Evolutionary conservation across 2,888 invertebrate genomes (phyloP).

Genomic region (Tetheella fluctuosa): DNA sequence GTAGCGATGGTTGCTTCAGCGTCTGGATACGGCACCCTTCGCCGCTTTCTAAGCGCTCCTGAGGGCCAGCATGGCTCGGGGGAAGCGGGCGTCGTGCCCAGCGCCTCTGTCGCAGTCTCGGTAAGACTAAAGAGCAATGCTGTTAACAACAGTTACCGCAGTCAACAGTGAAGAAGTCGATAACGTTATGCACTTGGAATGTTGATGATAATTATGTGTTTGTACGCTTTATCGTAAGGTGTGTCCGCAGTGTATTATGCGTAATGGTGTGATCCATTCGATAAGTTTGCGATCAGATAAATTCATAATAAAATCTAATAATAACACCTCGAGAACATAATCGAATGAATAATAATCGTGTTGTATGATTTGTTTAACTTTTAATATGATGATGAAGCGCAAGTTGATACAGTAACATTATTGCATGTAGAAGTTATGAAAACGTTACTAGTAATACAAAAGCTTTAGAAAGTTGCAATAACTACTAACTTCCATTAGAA

Average conservation of each 20-base stretch:
- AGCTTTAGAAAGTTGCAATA: constrained; percentile 62
- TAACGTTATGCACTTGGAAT: constrained; percentile 63
- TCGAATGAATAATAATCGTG: neutral
- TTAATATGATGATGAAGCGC: neutral
- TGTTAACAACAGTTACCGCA: constrained; percentile 24
- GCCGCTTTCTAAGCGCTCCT: constrained; percentile 79
- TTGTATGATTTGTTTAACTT: neutral
- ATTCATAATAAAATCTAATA: constrained; percentile 12
- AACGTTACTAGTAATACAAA: constrained; percentile 27
- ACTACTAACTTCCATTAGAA: constrained; percentile 51
- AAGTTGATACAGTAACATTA: neutral
- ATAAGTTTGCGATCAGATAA: constrained; percentile 44
- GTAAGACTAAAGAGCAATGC: constrained; percentile 55
- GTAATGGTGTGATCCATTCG: constrained; percentile 40
- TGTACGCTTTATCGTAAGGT: constrained; percentile 50
- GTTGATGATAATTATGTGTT: constrained; percentile 52
- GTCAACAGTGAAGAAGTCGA: constrained; percentile 33
- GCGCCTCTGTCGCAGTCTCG: constrained; percentile 78
- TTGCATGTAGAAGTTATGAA: constrained; percentile 17
- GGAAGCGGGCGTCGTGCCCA: constrained; percentile 61
- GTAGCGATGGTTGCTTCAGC: constrained; percentile 82
- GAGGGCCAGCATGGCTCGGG: constrained; percentile 65
- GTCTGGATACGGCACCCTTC: constrained; percentile 80
- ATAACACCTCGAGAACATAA: neutral
- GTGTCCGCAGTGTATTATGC: constrained; percentile 41